Conservation (phyloP, 2,797 vertebrate species). For the Pitangus sulphuratus region DNA sequence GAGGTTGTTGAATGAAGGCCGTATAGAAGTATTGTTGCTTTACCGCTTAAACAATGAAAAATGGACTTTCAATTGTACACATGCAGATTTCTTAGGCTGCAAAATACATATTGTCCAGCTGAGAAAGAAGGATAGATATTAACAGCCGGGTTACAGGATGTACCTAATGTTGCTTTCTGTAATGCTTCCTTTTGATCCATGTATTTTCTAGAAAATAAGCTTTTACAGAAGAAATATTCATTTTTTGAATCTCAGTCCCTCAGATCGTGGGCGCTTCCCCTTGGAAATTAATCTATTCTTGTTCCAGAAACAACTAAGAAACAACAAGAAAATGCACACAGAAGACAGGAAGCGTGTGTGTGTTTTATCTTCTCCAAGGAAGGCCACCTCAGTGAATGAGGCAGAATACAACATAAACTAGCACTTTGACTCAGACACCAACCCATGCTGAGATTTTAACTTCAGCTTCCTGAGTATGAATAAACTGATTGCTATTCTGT, state of each 20-base stretch:
- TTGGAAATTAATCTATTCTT: constrained; percentile 52
- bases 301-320: constrained; percentile 69
- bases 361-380: constrained; percentile 55
- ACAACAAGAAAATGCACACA: constrained; percentile 9
- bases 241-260: constrained; percentile 30
- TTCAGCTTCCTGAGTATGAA: constrained; percentile 63
- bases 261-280: constrained; percentile 62
- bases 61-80: not conserved
- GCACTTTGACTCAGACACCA: constrained; percentile 46
- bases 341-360: constrained; percentile 65
- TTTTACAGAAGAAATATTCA: not conserved
- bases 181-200: not conserved
- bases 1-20: not conserved
- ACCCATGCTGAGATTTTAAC: constrained; percentile 59
- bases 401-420: constrained; percentile 56
- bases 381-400: constrained; percentile 67
- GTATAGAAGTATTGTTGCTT: not conserved
- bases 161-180: not conserved
- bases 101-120: constrained; percentile 19
- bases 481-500: constrained; percentile 40
- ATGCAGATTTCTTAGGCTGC: not conserved
- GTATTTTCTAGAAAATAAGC: constrained; percentile 7
- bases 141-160: constrained; percentile 13
- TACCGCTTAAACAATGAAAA: not conserved
- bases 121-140: not conserved